phyloP scores from a whole-genome alignment of 2,113 vertebrate species.

The Colaptes auratus region DNA sequence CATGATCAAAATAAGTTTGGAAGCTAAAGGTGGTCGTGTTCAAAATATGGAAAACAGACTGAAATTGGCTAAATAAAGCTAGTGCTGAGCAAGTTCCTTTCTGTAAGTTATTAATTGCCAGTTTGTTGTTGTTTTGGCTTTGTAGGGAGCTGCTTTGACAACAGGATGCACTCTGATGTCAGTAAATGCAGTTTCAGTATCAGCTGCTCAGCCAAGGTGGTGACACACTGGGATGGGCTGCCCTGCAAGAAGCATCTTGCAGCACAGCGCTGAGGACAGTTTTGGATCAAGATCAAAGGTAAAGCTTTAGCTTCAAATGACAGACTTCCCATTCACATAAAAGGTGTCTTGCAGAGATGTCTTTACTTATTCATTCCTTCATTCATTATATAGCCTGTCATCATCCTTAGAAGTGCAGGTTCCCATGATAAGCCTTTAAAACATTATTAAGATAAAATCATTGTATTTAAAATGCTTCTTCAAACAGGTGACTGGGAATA shows the following conservation, averaged over 20 bases:
- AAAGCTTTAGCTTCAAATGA: slow-evolving; percentile 1
- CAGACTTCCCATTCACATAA: not conserved
- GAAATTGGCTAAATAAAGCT: not conserved
- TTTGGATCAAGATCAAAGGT: not conserved
- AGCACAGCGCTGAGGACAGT: not conserved
- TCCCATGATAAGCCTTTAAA: not conserved
- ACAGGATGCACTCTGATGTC: not conserved
- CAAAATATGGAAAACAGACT: not conserved
- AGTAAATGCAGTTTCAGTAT: not conserved
- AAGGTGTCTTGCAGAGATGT: not conserved
- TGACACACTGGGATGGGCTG: not conserved
- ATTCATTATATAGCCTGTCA: not conserved
- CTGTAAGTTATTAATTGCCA: not conserved
- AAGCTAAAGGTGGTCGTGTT: not conserved
- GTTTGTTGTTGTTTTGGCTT: not conserved
- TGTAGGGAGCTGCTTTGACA: not conserved
- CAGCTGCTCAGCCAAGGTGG: not conserved
- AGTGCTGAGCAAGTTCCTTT: not conserved
- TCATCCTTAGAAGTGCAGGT: not conserved
- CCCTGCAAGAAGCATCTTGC: not conserved
- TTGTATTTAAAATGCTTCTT: not conserved
- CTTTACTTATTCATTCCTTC: not conserved
- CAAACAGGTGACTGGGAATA: not conserved
- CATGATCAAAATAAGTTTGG: not conserved
- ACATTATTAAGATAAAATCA: not conserved